Evolutionary conservation across 2,797 vertebrate species (phyloP).

Genomic region (Anguilla obscura): DNA sequence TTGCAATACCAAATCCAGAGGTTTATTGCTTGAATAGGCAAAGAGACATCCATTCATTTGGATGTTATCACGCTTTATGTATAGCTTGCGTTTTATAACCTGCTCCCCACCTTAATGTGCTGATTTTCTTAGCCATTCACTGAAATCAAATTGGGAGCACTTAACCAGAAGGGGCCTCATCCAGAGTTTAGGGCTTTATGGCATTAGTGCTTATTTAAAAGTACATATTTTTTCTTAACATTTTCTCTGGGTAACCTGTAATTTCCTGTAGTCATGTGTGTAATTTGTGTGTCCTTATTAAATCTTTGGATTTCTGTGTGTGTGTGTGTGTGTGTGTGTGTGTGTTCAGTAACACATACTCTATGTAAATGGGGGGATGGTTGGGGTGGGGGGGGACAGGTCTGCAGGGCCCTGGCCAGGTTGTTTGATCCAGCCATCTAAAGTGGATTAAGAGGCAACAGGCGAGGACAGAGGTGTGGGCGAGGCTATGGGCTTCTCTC

Average conservation of each 20-base stretch:
- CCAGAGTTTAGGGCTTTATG: no score
- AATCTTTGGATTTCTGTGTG: constrained; percentile 29
- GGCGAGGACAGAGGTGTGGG: constrained; percentile 58
- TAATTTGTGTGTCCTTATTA: no score
- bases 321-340: constrained; percentile 7
- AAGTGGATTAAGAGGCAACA: constrained; percentile 77
- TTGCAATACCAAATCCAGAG: constrained; percentile 55
- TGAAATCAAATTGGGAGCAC: constrained; percentile 42
- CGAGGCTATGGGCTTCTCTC: constrained; percentile 35
- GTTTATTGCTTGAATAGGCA: constrained; percentile 69
- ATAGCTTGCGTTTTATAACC: constrained; percentile 63
- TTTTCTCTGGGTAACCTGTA: constrained; percentile 51
- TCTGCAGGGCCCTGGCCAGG: constrained; percentile 68
- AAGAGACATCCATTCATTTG: constrained; percentile 74
- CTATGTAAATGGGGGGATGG: constrained; percentile 1
- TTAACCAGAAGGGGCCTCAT: no score
- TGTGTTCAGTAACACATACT: background rate
- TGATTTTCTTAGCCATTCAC: constrained; percentile 60
- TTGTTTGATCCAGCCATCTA: constrained; percentile 77
- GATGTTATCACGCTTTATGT: constrained; percentile 73
- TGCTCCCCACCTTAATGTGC: constrained; percentile 53
- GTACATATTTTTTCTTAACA: constrained; percentile 36
- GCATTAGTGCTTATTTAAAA: constrained; percentile 32
- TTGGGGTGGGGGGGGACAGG: constrained; percentile 33
- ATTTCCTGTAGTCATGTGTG: constrained; percentile 36